Percentiles rank a stretch among this genome's conserved stretches.
Conservation (phyloP, 53 echinoderm and acorn worm genomes). For the Pentamera pediparva region DNA sequence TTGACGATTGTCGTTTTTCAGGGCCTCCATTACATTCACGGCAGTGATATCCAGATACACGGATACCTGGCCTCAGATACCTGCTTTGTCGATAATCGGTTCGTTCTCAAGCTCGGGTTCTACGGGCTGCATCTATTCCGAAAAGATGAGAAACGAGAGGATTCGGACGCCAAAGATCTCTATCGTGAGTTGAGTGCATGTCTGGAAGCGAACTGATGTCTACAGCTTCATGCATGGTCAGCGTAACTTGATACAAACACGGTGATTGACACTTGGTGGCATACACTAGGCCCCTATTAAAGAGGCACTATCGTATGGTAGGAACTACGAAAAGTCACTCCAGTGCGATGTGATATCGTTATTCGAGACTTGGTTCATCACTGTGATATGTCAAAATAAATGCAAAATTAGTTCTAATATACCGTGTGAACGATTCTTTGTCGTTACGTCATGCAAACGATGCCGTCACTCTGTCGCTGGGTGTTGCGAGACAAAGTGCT, state of each 20-base stretch:
- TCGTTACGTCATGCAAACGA: too few species aligned
- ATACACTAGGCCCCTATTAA: too few species aligned
- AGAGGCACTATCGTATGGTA: background rate
- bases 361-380: too few species aligned
- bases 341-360: background rate
- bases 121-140: constrained; percentile 65
- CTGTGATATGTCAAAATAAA: too few species aligned
- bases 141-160: constrained; percentile 3
- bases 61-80: constrained; percentile 80
- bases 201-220: too few species aligned
- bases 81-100: constrained; percentile 88
- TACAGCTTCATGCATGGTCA: too few species aligned
- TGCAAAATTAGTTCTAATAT: too few species aligned
- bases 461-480: too few species aligned
- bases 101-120: constrained; percentile 76
- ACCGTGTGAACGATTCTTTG: too few species aligned
- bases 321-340: background rate
- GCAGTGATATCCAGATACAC: constrained; percentile 54
- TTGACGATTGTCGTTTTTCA: constrained; percentile 5
- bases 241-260: too few species aligned
- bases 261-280: too few species aligned
- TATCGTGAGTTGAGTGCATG: constrained; percentile 28
- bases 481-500: too few species aligned
- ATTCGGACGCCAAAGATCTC: constrained; percentile 3
- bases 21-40: constrained; percentile 81